A percentile compares a stretch with the other conserved stretches of the same genome.
Evolutionary conservation across 2,888 invertebrate genomes (phyloP).

Genomic region (Andrena fulva): DNA sequence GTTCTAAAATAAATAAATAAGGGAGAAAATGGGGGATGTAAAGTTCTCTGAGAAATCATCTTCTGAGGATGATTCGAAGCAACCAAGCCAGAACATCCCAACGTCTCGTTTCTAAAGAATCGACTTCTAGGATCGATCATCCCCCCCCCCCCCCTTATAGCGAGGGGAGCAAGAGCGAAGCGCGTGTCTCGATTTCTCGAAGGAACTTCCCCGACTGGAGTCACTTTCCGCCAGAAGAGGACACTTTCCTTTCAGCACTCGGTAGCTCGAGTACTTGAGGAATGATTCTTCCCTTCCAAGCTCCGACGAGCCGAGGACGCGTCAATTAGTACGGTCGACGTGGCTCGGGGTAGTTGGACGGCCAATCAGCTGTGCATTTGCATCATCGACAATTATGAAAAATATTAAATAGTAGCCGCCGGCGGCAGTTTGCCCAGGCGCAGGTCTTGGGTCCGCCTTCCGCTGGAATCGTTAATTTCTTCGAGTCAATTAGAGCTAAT

Average conservation of each 20-base stretch:
- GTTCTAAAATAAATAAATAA: no score
- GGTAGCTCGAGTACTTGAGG: not conserved
- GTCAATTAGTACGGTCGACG: not conserved
- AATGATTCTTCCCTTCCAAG: not conserved
- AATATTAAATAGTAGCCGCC: constrained; percentile 6
- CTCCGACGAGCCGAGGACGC: not conserved
- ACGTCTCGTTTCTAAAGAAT: no score
- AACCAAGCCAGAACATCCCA: no score
- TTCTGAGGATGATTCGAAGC: no score
- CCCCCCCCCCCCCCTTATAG: no score
- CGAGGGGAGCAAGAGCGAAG: no score
- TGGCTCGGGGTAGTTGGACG: not conserved
- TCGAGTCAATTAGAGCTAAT: constrained; percentile 53
- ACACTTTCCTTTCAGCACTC: constrained; percentile 4
- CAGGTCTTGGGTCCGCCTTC: not conserved
- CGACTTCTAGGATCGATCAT: no score
- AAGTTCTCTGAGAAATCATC: no score
- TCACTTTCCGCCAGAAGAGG: not conserved
- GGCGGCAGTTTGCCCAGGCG: not conserved
- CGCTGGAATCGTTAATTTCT: constrained; percentile 45
- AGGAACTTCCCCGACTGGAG: no score
- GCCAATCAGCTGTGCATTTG: constrained; percentile 8
- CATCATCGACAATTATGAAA: constrained; percentile 18
- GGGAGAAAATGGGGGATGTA: no score
- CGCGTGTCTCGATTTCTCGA: no score